Conservation (phyloP, 2,888 invertebrate genomes). For the Galeopsomyia nigrocyanea region DNA sequence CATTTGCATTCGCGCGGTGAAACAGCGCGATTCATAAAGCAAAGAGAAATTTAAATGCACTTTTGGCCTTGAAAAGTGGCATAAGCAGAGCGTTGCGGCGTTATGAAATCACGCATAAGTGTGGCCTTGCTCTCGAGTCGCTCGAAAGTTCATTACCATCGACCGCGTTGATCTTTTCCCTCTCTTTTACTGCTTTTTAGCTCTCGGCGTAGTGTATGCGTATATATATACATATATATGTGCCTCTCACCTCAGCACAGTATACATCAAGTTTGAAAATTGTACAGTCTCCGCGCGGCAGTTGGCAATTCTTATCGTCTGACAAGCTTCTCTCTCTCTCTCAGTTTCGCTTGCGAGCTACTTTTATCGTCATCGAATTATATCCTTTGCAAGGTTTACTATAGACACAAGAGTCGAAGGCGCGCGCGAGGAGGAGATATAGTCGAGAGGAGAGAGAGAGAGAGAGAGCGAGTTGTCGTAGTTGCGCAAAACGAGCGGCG, state of each 20-base stretch:
- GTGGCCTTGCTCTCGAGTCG: conserved; percentile 61
- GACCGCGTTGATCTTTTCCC: conserved; percentile 49
- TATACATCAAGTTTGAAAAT: not conserved
- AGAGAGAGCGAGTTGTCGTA: not conserved
- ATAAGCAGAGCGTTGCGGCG: not conserved
- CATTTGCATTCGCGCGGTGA: not conserved
- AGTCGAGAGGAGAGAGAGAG: conserved; percentile 2
- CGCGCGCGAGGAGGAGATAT: no score
- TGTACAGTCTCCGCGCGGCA: no score
- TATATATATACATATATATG: conserved; percentile 3
- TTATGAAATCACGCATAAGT: conserved; percentile 56
- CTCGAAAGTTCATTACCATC: conserved; percentile 68
- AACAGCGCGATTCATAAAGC: not conserved
- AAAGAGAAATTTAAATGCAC: no score
- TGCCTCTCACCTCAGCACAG: not conserved
- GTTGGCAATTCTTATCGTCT: no score
- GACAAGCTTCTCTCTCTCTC: no score
- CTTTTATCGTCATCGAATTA: not conserved
- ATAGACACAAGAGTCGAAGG: no score
- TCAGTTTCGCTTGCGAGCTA: conserved; percentile 1
- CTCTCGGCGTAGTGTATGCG: not conserved
- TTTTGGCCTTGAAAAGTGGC: no score
- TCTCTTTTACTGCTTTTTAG: no score
- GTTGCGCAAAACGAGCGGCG: not conserved
- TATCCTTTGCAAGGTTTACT: no score